Conservation (phyloP, 2,113 vertebrate genomes). For the Rostratula benghalensis region DNA sequence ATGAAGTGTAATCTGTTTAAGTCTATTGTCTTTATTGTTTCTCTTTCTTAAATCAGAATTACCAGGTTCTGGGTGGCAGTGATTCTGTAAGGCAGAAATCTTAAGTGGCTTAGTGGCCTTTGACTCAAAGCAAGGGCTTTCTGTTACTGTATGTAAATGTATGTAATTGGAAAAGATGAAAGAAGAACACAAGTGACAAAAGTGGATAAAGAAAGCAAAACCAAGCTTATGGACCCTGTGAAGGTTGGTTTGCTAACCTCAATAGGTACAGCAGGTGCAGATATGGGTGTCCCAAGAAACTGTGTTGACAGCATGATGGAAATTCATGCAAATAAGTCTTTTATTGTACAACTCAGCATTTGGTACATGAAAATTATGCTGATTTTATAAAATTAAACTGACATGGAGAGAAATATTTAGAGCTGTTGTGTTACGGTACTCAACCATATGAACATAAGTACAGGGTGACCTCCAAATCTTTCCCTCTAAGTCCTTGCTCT, state of each 20-base stretch:
- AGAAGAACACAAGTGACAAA: background rate
- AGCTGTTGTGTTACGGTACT: background rate
- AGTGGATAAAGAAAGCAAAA: background rate
- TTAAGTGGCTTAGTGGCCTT: background rate
- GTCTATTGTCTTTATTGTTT: background rate
- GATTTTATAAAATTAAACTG: constrained; percentile 35
- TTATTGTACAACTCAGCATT: background rate
- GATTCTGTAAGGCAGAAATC: background rate
- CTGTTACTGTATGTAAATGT: background rate
- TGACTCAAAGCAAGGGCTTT: background rate
- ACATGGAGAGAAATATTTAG: constrained; percentile 15
- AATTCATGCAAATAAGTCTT: constrained; percentile 32
- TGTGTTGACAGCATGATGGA: background rate
- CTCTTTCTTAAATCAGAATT: background rate
- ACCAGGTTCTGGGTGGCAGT: background rate
- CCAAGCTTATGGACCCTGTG: accelerated
- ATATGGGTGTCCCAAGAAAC: background rate
- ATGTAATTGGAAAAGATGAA: background rate
- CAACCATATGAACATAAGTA: background rate
- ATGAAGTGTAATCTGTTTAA: background rate
- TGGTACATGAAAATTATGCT: constrained; percentile 2
- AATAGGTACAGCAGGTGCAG: background rate
- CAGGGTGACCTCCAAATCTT: background rate
- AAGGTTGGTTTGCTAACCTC: background rate
- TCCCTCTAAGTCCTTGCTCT: background rate